Evolutionary conservation across 2,797 vertebrate species (phyloP).

Genomic region (Sus cebifrons): DNA sequence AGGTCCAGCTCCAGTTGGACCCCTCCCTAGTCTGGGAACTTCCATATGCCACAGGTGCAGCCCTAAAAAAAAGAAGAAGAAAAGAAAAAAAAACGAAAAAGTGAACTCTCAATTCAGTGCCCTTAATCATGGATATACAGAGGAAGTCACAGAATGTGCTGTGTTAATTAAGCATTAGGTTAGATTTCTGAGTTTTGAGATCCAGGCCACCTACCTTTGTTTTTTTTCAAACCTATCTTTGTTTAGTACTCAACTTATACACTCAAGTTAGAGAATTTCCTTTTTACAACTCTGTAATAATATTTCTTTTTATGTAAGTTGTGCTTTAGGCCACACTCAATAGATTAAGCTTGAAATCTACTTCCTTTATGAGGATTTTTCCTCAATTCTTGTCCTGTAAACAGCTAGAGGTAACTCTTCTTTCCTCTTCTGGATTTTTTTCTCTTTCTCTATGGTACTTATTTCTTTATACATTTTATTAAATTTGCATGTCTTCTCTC

Average conservation of each 20-base stretch:
- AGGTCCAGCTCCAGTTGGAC: no score
- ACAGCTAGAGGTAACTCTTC: neutral
- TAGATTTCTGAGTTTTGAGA: neutral
- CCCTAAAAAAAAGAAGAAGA: no score
- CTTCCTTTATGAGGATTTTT: constrained; percentile 34
- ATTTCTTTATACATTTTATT: constrained; percentile 8
- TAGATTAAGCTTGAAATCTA: constrained; percentile 35
- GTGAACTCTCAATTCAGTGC: neutral
- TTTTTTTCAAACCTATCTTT: neutral
- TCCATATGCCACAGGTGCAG: no score
- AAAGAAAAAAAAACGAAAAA: neutral
- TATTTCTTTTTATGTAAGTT: constrained; percentile 38
- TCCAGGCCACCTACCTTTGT: neutral
- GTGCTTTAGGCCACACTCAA: neutral
- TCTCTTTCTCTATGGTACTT: neutral
- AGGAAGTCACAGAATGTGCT: neutral
- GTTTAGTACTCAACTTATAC: neutral
- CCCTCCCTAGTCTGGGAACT: no score
- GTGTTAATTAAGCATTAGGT: neutral
- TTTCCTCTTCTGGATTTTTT: neutral
- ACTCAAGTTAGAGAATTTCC: constrained; percentile 38
- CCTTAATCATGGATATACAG: neutral
- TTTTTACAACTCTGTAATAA: constrained; percentile 30
- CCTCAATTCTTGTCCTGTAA: constrained; percentile 9
- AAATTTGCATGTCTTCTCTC: constrained; percentile 21